A percentile compares a stretch with the other conserved stretches of the same genome.
Evolutionary conservation across 2,888 invertebrate species (phyloP).

Genomic region (Tanypteryx hageni): DNA sequence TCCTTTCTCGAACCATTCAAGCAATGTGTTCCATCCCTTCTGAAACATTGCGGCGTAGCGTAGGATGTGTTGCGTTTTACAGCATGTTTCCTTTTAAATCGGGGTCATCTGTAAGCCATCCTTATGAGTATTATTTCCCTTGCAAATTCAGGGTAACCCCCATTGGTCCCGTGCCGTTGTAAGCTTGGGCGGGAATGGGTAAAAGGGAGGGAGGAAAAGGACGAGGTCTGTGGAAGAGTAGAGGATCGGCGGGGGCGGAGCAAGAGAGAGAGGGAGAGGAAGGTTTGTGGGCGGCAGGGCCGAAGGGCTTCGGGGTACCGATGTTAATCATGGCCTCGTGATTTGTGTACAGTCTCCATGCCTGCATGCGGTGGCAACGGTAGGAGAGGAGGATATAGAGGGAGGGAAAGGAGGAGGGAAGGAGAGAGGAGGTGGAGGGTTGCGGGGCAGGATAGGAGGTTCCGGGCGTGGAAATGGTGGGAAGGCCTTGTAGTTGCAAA

Average conservation of each 20-base stretch:
- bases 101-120: constrained; percentile 61
- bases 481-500: constrained; percentile 61
- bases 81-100: constrained; percentile 62
- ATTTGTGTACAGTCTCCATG: constrained; percentile 62
- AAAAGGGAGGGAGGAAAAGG: not conserved
- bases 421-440: not conserved
- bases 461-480: constrained; percentile 62
- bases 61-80: constrained; percentile 52
- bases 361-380: constrained; percentile 19
- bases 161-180: constrained; percentile 21
- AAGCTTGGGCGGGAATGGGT: not conserved
- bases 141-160: constrained; percentile 63
- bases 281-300: constrained; percentile 37
- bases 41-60: not conserved
- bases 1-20: not conserved
- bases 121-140: constrained; percentile 62
- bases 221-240: not conserved
- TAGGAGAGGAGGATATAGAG: constrained; percentile 25
- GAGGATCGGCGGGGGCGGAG: not conserved
- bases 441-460: not conserved
- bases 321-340: constrained; percentile 64
- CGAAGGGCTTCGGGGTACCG: constrained; percentile 46
- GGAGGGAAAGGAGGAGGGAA: not conserved
- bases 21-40: constrained; percentile 1
- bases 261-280: not conserved